Conservation (phyloP, 2,797 vertebrate species). For the Tolypeutes matacus region DNA sequence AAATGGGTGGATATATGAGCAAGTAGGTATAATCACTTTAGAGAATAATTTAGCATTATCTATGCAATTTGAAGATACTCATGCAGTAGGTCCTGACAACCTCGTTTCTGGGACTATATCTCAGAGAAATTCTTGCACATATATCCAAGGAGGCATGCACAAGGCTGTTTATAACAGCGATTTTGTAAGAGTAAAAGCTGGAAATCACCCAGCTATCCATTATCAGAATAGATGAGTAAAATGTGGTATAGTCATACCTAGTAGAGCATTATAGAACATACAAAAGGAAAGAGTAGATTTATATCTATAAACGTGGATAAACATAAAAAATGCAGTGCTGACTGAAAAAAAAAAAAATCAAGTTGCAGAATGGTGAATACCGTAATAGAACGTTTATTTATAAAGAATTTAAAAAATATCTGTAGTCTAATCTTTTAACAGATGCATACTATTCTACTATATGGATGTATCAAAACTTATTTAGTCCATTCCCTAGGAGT, state of each 20-base stretch:
- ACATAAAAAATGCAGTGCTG: accelerated
- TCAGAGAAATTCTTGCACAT: accelerated
- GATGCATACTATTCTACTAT: accelerated
- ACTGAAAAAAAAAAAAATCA: accelerated
- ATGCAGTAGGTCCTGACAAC: accelerated
- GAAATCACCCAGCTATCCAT: accelerated
- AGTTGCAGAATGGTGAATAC: accelerated
- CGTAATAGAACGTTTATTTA: accelerated
- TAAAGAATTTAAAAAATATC: too few species aligned
- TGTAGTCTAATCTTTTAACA: too few species aligned
- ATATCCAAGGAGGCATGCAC: accelerated
- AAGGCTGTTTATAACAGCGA: accelerated
- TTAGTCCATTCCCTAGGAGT: too few species aligned
- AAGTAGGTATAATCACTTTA: too few species aligned
- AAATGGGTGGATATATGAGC: accelerated
- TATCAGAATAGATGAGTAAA: neutral
- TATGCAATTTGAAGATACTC: neutral
- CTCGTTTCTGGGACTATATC: accelerated
- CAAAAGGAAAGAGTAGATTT: accelerated
- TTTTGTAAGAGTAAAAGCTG: accelerated
- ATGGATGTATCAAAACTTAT: neutral
- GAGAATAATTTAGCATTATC: neutral
- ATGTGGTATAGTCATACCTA: accelerated
- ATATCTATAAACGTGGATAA: accelerated
- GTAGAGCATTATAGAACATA: accelerated